Evolutionary conservation across 2,113 vertebrate species (phyloP).

Genomic region (Triplophysa tibetana): DNA sequence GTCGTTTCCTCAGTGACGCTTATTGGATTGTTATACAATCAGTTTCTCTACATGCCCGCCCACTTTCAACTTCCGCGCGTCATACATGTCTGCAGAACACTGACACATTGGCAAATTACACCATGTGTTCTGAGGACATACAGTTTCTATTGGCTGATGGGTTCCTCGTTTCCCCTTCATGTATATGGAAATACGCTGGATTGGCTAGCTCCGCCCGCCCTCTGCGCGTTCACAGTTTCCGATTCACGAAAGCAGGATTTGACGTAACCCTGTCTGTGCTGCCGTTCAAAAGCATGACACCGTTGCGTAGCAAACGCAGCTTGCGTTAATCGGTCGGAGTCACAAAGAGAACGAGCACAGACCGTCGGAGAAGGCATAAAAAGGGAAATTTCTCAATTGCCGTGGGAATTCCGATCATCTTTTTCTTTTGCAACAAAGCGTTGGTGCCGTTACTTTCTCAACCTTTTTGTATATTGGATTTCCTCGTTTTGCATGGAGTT

Average conservation of each 20-base stretch:
- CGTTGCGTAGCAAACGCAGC: slow-evolving; percentile 56
- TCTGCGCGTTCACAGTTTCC: slow-evolving; percentile 65
- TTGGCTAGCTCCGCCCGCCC: slow-evolving; percentile 66
- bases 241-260: slow-evolving; percentile 61
- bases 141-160: slow-evolving; percentile 57
- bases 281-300: background rate
- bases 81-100: slow-evolving; percentile 58
- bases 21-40: slow-evolving; percentile 66
- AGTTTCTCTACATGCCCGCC: slow-evolving; percentile 57
- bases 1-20: slow-evolving; percentile 32
- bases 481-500: slow-evolving; percentile 50
- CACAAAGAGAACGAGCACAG: slow-evolving; percentile 78
- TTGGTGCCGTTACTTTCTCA: background rate
- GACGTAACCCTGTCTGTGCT: slow-evolving; percentile 55
- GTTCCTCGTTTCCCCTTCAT: slow-evolving; percentile 55
- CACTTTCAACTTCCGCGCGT: slow-evolving; percentile 39
- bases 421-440: slow-evolving; percentile 4
- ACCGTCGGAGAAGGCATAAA: slow-evolving; percentile 73
- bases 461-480: background rate
- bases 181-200: slow-evolving; percentile 56
- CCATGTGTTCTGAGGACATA: slow-evolving; percentile 70
- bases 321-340: slow-evolving; percentile 67
- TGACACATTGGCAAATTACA: slow-evolving; percentile 67
- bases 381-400: slow-evolving; percentile 68
- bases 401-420: slow-evolving; percentile 46